phyloP scores from a whole-genome alignment of 1,140 invertebrate species.

The Drosophila sp. region DNA sequence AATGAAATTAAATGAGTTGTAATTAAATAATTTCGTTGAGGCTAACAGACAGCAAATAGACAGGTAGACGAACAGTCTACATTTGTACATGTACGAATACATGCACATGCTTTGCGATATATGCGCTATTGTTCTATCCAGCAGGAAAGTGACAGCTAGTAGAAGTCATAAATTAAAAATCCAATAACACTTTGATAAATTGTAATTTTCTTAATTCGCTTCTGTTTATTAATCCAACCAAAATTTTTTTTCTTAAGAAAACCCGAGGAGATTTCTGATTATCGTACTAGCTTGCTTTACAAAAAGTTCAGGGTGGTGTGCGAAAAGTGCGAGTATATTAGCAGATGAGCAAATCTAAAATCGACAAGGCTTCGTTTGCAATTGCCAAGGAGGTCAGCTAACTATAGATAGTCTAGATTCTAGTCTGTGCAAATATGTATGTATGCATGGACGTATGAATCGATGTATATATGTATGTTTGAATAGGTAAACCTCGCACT shows the following conservation, averaged over 20 bases:
- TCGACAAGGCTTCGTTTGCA: conserved; percentile 24
- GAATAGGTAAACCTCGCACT: conserved; percentile 83
- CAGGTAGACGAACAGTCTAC: not conserved
- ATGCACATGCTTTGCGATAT: not conserved
- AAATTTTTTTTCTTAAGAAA: too few relatives aligned
- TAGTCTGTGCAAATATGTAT: not conserved
- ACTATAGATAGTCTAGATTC: conserved; percentile 3
- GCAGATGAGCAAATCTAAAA: conserved; percentile 19
- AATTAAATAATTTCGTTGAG: conserved; percentile 44
- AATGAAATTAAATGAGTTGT: conserved; percentile 53
- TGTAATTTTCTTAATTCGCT: too few relatives aligned
- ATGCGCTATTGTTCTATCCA: too few relatives aligned
- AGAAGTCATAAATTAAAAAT: too few relatives aligned
- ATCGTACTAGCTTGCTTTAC: not conserved
- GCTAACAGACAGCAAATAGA: not conserved
- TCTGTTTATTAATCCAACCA: too few relatives aligned
- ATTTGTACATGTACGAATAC: not conserved
- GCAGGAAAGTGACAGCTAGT: too few relatives aligned
- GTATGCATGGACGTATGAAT: not conserved
- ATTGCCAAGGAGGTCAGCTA: conserved; percentile 15
- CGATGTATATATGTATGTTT: not conserved
- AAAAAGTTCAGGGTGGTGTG: conserved; percentile 36
- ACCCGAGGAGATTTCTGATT: too few relatives aligned
- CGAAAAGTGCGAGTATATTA: conserved; percentile 24
- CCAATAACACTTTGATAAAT: too few relatives aligned